These are phyloP conservation scores for Sinella curviseta DNA, from an alignment of 1,140 invertebrate species.

Conservation along the genomic window DNA sequence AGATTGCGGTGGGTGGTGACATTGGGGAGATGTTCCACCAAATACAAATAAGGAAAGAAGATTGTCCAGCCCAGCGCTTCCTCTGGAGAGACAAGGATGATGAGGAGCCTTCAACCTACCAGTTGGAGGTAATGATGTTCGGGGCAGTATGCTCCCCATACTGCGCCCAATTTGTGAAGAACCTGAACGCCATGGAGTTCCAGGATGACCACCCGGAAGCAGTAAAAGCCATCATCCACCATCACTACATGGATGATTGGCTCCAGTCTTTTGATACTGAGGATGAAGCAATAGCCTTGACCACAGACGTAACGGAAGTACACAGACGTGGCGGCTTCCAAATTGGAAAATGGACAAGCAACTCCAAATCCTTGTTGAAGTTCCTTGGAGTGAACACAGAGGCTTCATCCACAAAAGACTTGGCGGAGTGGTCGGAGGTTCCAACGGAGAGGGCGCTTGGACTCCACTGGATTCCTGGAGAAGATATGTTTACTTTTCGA, in stretches of 20 bases:
- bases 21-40: slow-evolving; percentile 41
- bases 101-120: slow-evolving; percentile 29
- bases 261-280: slow-evolving; percentile 28
- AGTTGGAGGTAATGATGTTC: slow-evolving; percentile 46
- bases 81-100: slow-evolving; percentile 39
- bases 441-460: slow-evolving; percentile 25
- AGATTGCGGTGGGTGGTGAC: slow-evolving; percentile 29
- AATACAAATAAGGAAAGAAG: slow-evolving; percentile 31
- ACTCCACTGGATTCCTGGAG: slow-evolving; percentile 4
- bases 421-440: background rate
- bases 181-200: slow-evolving; percentile 32
- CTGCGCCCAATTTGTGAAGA: slow-evolving; percentile 38
- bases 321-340: slow-evolving; percentile 37
- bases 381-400: background rate
- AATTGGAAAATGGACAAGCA: slow-evolving; percentile 37
- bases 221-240: background rate
- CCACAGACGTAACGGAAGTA: background rate
- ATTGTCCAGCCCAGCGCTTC: slow-evolving; percentile 41
- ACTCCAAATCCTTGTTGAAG: background rate
- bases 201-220: slow-evolving; percentile 5
- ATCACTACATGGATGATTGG: slow-evolving; percentile 48
- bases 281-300: slow-evolving; percentile 28
- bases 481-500: slow-evolving; percentile 30
- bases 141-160: slow-evolving; percentile 44
- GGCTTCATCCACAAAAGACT: background rate